Percentiles rank a stretch among this genome's conserved stretches.
These are phyloP conservation scores for Hypomecis atomaria DNA, from an alignment of 2,888 invertebrate species.

Conservation along the genomic window DNA sequence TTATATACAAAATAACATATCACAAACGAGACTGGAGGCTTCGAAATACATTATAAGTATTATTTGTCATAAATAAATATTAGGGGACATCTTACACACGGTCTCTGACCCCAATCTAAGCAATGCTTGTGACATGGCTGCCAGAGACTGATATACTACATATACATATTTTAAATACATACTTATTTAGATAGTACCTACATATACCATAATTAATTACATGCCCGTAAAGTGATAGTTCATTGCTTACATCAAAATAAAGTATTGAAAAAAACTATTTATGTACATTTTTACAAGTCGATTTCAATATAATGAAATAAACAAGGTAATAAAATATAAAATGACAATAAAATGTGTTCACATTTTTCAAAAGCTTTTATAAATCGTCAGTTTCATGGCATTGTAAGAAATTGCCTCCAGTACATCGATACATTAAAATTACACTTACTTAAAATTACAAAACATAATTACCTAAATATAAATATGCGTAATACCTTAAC, in stretches of 20 bases:
- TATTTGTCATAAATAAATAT: neutral
- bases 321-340: neutral
- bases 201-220: neutral
- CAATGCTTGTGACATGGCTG: too few relatives aligned
- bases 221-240: neutral
- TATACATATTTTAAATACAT: too few relatives aligned
- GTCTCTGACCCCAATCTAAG: too few relatives aligned
- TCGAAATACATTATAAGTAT: slow-evolving; percentile 5
- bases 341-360: neutral
- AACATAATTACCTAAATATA: slow-evolving; percentile 21
- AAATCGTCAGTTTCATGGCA: neutral
- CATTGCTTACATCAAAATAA: neutral
- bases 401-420: slow-evolving; percentile 13
- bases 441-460: slow-evolving; percentile 20
- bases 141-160: too few relatives aligned
- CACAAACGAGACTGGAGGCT: slow-evolving; percentile 50
- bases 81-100: too few relatives aligned
- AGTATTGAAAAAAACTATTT: slow-evolving; percentile 1
- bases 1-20: slow-evolving; percentile 58
- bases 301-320: neutral
- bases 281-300: neutral
- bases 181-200: too few relatives aligned
- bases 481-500: slow-evolving; percentile 21
- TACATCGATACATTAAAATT: slow-evolving; percentile 21
- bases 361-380: neutral